phyloP scores from a whole-genome alignment of 2,888 invertebrate genomes.

The Polyploca ridens region DNA sequence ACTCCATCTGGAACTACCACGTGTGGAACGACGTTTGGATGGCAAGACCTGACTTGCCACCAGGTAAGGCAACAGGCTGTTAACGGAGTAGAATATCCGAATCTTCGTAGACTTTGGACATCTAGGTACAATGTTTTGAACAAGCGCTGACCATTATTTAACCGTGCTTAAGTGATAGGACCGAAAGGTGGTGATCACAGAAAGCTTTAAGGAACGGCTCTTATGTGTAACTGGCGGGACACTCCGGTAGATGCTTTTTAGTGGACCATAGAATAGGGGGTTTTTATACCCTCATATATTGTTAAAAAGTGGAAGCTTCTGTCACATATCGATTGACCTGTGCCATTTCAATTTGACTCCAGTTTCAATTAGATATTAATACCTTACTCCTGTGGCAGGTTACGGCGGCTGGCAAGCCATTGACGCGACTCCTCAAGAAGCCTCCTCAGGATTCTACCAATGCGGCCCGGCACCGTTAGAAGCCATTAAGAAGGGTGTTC shows the following conservation, averaged over 20 bases:
- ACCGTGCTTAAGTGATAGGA: too few species aligned
- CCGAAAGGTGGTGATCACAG: too few species aligned
- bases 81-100: too few species aligned
- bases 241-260: too few species aligned
- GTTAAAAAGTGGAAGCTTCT: too few species aligned
- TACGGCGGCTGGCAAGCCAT: conserved; percentile 96
- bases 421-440: conserved; percentile 94
- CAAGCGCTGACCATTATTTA: too few species aligned
- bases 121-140: neutral
- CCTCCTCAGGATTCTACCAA: conserved; percentile 88
- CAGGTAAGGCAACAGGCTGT: conserved; percentile 61
- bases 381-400: conserved; percentile 62
- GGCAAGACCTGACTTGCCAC: conserved; percentile 90
- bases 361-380: neutral
- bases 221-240: too few species aligned
- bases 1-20: conserved; percentile 95
- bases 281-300: too few species aligned
- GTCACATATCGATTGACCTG: neutral
- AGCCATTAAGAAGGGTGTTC: conserved; percentile 90
- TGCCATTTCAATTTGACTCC: neutral
- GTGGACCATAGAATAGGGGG: too few species aligned
- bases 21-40: conserved; percentile 96
- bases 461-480: conserved; percentile 92
- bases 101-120: neutral
- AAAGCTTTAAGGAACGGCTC: too few species aligned